These are phyloP conservation scores for Zygothrica quintamaculata DNA, from an alignment of 2,888 invertebrate species.

Conservation along the genomic window DNA sequence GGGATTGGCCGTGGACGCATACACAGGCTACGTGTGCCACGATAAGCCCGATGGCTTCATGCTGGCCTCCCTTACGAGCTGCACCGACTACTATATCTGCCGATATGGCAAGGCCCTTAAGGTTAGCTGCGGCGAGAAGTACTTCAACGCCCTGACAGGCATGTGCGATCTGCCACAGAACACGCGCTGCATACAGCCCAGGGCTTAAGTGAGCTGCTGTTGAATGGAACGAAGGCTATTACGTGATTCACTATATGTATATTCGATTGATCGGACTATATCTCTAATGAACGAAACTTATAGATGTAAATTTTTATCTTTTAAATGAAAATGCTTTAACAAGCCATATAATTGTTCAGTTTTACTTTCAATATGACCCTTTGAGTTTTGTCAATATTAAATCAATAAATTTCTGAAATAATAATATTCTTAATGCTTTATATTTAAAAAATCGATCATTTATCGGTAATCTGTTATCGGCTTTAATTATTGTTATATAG, in stretches of 20 bases:
- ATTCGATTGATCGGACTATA: too few relatives aligned
- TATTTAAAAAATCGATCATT: too few relatives aligned
- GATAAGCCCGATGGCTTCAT: slow-evolving; percentile 76
- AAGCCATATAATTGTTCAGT: slow-evolving; percentile 24
- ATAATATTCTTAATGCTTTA: too few relatives aligned
- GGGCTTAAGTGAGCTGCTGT: slow-evolving; percentile 23
- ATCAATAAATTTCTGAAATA: neutral
- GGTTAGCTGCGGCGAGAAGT: slow-evolving; percentile 71
- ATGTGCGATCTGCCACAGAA: slow-evolving; percentile 80
- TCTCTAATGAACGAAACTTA: slow-evolving; percentile 2
- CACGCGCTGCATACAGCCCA: slow-evolving; percentile 66
- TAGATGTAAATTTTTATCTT: slow-evolving; percentile 9
- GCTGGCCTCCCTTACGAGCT: slow-evolving; percentile 75
- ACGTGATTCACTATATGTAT: slow-evolving; percentile 13
- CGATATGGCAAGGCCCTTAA: slow-evolving; percentile 63
- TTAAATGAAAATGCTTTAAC: slow-evolving; percentile 58
- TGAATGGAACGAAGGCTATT: slow-evolving; percentile 10
- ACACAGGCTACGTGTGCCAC: slow-evolving; percentile 66
- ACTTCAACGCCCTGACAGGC: slow-evolving; percentile 77
- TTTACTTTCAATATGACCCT: neutral
- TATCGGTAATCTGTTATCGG: too few relatives aligned
- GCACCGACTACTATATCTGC: slow-evolving; percentile 78
- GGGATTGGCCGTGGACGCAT: slow-evolving; percentile 51
- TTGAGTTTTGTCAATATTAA: too few relatives aligned
- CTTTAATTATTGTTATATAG: too few relatives aligned